Base-by-base conservation (phyloP, 1,140 invertebrate genomes). In the Hypothenemus hampei region DNA sequence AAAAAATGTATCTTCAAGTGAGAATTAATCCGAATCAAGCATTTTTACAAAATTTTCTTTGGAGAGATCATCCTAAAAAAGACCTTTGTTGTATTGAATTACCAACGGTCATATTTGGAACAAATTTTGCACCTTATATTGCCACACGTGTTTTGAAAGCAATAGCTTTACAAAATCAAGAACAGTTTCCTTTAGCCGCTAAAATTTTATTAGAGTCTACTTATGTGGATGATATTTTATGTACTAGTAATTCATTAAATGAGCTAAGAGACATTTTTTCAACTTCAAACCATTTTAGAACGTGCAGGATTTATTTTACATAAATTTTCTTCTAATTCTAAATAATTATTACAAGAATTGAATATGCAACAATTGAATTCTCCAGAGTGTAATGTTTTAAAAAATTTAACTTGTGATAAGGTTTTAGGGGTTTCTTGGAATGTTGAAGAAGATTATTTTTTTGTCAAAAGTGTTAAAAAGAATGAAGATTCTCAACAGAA, bases 1-100 rank as follows among this genome's bases (percentile, higher is more conserved):
- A 59, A 45, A 71, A 72, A 61, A 73, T 73, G 69, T 75, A 65
- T 57, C 52, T 70, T 2, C 68, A 73, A 46, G 62, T 75, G 19
- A 20, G 21, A 10, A 45, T 74, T 5, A 21, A 61, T 51, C 39
- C 51, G 19, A 39, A 54, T n/a, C n/a, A n/a, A n/a, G n/a, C n/a
- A n/a, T n/a, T 60, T 18, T 61, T 67, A 35, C 71, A 72, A n/a
- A n/a, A n/a, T 35, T 72, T 75, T 29, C 8, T 75, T 1, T 75
- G 73, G 71, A 36, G 69, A 22, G 22, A 57, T 19, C 6, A 49
- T 4, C 52, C 46, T 1, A 44, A 37, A 18, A 44, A 69, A 23
- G 19, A 49, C 1, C 41, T 72, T 0, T 52, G 35, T 19, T 60
- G 58, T n/a, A 72, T 59, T 59, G 58, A 60, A 49, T 33, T 74